Evolutionary conservation across 2,888 invertebrate genomes (phyloP), one percentile per base, ranked within the genome.

Genomic region (Eristalis arbustorum): DNA sequence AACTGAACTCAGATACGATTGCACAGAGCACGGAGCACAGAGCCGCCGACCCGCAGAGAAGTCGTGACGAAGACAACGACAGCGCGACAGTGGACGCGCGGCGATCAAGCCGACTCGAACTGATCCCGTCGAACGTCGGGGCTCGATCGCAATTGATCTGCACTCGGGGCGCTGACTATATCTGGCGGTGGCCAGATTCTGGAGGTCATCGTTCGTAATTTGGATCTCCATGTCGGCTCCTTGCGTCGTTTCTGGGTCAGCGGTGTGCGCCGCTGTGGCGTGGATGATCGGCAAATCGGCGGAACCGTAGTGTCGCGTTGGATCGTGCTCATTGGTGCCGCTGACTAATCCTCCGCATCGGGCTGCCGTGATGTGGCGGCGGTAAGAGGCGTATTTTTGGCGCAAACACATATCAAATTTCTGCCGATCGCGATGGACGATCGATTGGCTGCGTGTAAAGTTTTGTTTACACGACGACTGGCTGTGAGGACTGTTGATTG

Each of bases 131-230:
- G 31, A 79, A 62, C 66, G n/a, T n/a, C n/a, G 49, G 8, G 49
- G 49, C 18, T 49, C 18, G 61, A 73, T 75, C 68, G 66, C 68
- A 68, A 63, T 56, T 37, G 67, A 34, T 66, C 56, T 18, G 49
- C 49, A 18, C 18, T 18, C 8, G 8, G n/a, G 18, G 8, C 2
- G 57, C 71, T 75, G 84, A 71, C 80, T 84, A 76, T 84, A 80
- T 76, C 76, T 84, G 84, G 84, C 37, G 76, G 73, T 18, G 79
- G 18, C 23, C 68, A 23, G 49, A 61, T 81, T 81, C 73, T 61
- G 73, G 81, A 85, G 84, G 84, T 85, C 84, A 74, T 85, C 73
- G 76, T 22, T 77, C 81, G 73, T 76, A 64, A 56, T 77, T 81
- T 81, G 68, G 75, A 80, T 76, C 72, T 74, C 34, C 31, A 28